Evolutionary conservation across 2,113 vertebrate species (phyloP), one percentile per base, ranked within the genome.

Genomic region (Paracanthobrama guichenoti): DNA sequence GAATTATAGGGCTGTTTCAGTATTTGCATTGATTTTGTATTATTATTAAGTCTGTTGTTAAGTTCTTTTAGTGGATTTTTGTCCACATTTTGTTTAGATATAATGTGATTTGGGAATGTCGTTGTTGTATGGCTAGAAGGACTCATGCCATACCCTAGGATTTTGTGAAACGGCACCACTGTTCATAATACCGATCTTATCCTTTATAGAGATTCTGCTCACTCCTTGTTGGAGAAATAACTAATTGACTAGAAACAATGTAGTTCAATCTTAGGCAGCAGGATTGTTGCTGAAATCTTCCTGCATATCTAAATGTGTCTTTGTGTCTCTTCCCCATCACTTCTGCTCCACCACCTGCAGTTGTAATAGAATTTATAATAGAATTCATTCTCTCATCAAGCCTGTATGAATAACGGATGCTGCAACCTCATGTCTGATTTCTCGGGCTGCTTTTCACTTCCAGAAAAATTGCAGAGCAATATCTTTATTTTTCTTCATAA

Each of bases 331-430:
- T 22, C 6, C 11, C 28, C 20, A 28, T 57, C 44, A 69, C 85
- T 80, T 82, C 10, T 79, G 44, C 42, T 16, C 3, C 5, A 60
- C 55, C 84, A 86, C 82, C 60, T 75, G 88, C 83, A 85, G 44
- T 79, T 66, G 31, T 89, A 88, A 88, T 90, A 86, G 77, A 72
- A 81, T 82, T 79, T 74, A 55, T 88, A 88, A 88, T 90, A 86
- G 78, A 72, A 77, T 81, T 31, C 31, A 80, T 87, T 85, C 78
- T 87, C 81, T 89, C 89, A 88, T 92, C 66, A 81, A 69, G 44
- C 16, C 8, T 9, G 31, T 16, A 81, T 92, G 90, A 90, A 91
- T 90, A 88, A 90, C 89, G 88, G 88, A 89, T 89, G 80, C 73
- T 57, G 44, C 66, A 31, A 84, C 53, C 50, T 22, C 22, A 18